Conservation (phyloP, 2,797 vertebrate genomes). For the Typhlichthys subterraneus region DNA sequence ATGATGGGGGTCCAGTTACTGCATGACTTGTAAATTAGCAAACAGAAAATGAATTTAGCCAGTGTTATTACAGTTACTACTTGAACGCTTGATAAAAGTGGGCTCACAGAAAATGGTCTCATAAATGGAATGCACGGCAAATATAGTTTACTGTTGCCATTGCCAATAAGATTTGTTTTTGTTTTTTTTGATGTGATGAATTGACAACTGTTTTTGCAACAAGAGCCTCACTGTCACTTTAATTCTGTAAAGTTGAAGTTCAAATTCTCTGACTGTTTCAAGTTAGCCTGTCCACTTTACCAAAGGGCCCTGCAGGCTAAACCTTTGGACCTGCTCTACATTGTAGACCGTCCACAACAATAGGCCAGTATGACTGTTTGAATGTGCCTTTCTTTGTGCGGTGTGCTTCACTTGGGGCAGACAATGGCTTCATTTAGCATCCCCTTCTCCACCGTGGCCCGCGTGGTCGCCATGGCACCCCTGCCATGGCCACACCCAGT, state of each 20-base stretch:
- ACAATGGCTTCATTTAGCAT: constrained; percentile 83
- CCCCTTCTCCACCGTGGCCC: constrained; percentile 65
- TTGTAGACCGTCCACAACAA: constrained; percentile 66
- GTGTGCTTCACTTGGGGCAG: constrained; percentile 80
- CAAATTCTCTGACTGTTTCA: not conserved
- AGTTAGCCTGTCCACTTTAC: not conserved
- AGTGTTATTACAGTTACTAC: not conserved
- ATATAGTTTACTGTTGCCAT: too few species aligned
- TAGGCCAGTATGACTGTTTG: constrained; percentile 75
- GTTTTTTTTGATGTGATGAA: not conserved
- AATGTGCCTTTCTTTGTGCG: constrained; percentile 77
- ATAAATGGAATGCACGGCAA: not conserved
- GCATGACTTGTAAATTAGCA: not conserved
- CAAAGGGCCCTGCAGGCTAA: constrained; percentile 53
- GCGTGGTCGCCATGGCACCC: constrained; percentile 68
- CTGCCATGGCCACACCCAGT: constrained; percentile 65
- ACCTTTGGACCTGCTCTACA: constrained; percentile 47
- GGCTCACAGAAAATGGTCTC: not conserved
- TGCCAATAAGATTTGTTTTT: not conserved
- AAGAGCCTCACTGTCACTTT: not conserved
- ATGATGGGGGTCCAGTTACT: not conserved
- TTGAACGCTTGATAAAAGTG: not conserved
- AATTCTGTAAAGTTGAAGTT: not conserved
- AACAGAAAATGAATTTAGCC: too few species aligned
- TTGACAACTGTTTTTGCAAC: not conserved